Percentiles rank a stretch among this genome's conserved stretches.
These are phyloP conservation scores for Argopecten irradians DNA, from an alignment of 1,140 invertebrate genomes.

Conservation along the genomic window DNA sequence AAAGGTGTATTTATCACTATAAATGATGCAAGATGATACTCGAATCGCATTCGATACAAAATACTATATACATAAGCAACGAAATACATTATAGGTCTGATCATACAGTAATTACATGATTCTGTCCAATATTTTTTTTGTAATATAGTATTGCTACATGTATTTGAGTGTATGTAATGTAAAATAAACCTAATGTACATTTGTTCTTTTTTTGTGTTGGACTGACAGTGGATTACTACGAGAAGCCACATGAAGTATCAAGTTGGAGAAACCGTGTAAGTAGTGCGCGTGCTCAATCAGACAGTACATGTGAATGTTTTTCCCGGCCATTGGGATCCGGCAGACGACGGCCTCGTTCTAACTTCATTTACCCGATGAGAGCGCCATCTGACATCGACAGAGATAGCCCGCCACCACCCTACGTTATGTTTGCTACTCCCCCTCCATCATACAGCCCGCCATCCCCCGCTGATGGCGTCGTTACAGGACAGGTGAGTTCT, in stretches of 20 bases:
- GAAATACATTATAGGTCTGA: no score
- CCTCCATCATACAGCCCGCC: conserved; percentile 38
- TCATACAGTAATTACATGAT: no score
- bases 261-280: conserved; percentile 14
- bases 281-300: neutral
- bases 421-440: conserved; percentile 43
- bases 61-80: no score
- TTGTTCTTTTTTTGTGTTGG: conserved; percentile 36
- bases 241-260: conserved; percentile 28
- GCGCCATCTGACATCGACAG: conserved; percentile 54
- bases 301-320: neutral
- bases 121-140: no score
- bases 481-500: neutral
- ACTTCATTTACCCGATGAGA: conserved; percentile 59
- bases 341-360: conserved; percentile 50
- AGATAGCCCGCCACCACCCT: conserved; percentile 55
- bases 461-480: conserved; percentile 14
- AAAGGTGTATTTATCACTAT: no score
- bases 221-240: conserved; percentile 43
- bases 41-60: no score
- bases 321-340: conserved; percentile 35
- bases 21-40: no score
- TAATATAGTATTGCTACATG: no score
- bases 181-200: conserved; percentile 12
- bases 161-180: no score